Percentiles rank a stretch among this genome's conserved stretches.
These are phyloP conservation scores for Lasiurus cinereus DNA, from an alignment of 2,113 vertebrate species.

Conservation along the genomic window DNA sequence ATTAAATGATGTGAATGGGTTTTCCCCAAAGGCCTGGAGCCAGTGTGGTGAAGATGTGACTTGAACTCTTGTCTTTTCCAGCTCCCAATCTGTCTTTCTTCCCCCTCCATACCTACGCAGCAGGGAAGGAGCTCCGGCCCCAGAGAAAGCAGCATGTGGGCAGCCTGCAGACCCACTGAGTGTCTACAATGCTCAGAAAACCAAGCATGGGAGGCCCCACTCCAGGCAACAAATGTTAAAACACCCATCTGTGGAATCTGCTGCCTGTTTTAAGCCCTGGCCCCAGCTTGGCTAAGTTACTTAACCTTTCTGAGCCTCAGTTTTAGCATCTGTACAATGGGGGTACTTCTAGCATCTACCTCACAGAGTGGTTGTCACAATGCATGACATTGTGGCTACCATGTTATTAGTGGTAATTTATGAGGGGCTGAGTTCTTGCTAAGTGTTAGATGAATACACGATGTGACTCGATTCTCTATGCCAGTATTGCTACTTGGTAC, in stretches of 20 bases:
- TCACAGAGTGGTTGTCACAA: neutral
- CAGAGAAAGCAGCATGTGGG: neutral
- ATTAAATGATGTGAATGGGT: no score
- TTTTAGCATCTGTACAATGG: neutral
- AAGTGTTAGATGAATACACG: neutral
- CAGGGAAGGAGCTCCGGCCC: neutral
- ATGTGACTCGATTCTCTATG: rapidly evolving
- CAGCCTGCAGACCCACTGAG: neutral
- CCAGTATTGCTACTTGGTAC: no score
- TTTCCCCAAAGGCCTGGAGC: neutral
- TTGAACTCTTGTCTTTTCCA: neutral
- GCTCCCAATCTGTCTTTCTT: neutral
- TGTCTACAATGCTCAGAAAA: neutral
- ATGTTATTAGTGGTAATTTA: neutral
- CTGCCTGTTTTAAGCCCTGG: neutral
- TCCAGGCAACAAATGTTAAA: neutral
- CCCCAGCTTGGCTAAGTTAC: neutral
- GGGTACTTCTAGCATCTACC: no score
- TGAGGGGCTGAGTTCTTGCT: neutral
- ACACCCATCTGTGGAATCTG: neutral
- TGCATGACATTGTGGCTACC: neutral
- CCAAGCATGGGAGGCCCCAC: neutral
- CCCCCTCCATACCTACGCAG: neutral
- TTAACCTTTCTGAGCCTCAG: neutral
- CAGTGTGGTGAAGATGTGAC: no score